Conservation (phyloP, 2,113 vertebrate genomes). For the Apeltes quadracus region DNA sequence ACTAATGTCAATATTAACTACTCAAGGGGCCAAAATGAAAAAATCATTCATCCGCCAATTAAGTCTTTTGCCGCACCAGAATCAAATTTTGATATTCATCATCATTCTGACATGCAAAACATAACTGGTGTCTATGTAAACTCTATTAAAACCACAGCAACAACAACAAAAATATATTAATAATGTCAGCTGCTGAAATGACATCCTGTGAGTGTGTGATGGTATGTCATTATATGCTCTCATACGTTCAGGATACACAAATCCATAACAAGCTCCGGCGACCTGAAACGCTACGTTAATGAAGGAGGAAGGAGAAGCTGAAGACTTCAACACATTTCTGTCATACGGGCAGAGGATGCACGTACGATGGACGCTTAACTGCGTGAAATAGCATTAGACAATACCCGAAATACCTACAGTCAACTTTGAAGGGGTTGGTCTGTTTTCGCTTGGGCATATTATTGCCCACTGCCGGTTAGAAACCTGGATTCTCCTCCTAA, state of each 20-base stretch:
- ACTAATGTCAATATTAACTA: background rate
- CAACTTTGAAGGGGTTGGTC: conserved; percentile 86
- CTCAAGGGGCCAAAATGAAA: background rate
- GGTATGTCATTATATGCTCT: background rate
- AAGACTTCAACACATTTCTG: background rate
- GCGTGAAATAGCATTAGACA: conserved; percentile 46
- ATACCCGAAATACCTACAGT: conserved; percentile 84
- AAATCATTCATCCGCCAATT: background rate
- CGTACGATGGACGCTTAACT: background rate
- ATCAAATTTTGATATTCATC: background rate
- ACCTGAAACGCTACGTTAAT: background rate
- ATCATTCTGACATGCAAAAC: background rate
- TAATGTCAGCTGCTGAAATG: background rate
- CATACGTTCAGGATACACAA: background rate
- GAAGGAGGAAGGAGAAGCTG: background rate
- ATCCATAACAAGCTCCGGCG: background rate
- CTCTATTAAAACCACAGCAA: background rate
- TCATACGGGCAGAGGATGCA: background rate
- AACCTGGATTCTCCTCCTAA: conserved; percentile 66
- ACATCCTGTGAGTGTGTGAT: background rate
- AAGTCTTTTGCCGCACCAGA: background rate
- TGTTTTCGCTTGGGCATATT: conserved; percentile 87
- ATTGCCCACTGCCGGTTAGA: conserved; percentile 63
- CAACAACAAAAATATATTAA: background rate
- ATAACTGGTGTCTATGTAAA: background rate